A percentile compares a stretch with the other conserved stretches of the same genome.
Conservation (phyloP, 2,797 vertebrate genomes). For the Pseudomugil gertrudae region DNA sequence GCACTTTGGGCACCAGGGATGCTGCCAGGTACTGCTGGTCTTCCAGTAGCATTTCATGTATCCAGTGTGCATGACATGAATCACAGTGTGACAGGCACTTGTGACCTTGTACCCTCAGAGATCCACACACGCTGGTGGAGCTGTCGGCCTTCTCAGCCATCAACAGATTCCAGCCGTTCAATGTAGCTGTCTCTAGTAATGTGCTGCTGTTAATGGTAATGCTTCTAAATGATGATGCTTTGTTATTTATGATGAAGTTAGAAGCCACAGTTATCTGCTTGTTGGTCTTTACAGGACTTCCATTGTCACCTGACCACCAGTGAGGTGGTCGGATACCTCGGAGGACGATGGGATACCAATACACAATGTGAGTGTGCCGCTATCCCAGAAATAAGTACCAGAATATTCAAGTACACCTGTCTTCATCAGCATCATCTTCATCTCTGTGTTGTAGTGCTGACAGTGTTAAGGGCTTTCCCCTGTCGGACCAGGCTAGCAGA, state of each 20-base stretch:
- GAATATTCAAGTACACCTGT: fast-evolving
- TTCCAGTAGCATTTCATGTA: neutral
- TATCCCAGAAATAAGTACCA: neutral
- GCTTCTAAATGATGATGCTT: neutral
- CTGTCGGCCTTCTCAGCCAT: slow-evolving; percentile 91
- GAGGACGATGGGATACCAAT: slow-evolving; percentile 95
- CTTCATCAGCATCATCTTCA: neutral
- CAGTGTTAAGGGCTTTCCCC: slow-evolving; percentile 92
- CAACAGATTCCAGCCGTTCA: slow-evolving; percentile 98
- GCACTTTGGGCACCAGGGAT: slow-evolving; percentile 90
- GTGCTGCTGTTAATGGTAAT: slow-evolving; percentile 92
- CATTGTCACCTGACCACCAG: slow-evolving; percentile 96
- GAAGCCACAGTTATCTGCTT: neutral
- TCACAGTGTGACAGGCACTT: neutral
- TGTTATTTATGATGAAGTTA: neutral
- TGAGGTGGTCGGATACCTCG: slow-evolving; percentile 95
- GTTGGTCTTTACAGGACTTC: slow-evolving; percentile 85
- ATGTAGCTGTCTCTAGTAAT: slow-evolving; percentile 94
- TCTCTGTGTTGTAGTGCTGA: slow-evolving; percentile 85
- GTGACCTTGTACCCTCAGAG: slow-evolving; percentile 77
- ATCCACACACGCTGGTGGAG: slow-evolving; percentile 93
- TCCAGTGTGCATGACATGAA: neutral
- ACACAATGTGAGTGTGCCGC: slow-evolving; percentile 85
- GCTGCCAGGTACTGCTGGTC: slow-evolving; percentile 86
- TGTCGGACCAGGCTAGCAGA: slow-evolving; percentile 92